These are phyloP conservation scores for Ophonus ardosiacus DNA, from an alignment of 2,888 invertebrate species.

Conservation along the genomic window DNA sequence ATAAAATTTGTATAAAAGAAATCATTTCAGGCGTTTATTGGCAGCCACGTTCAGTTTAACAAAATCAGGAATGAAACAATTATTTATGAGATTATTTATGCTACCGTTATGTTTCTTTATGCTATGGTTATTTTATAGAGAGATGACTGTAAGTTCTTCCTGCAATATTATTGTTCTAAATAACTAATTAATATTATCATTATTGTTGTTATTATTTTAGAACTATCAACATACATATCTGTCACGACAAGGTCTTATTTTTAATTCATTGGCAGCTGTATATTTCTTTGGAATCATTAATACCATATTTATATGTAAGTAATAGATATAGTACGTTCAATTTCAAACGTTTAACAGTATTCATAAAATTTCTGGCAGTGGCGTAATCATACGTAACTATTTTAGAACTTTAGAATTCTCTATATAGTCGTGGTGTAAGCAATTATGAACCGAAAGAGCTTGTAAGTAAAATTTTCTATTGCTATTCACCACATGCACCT, in stretches of 20 bases:
- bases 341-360: too few species aligned
- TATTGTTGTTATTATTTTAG: conserved; percentile 74
- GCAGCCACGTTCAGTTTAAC: conserved; percentile 89
- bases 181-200: too few species aligned
- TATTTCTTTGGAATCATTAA: conserved; percentile 85
- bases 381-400: too few species aligned
- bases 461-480: too few species aligned
- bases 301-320: conserved; percentile 84
- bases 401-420: too few species aligned
- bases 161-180: too few species aligned
- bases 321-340: too few species aligned
- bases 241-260: conserved; percentile 84
- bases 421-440: too few species aligned
- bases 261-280: conserved; percentile 83
- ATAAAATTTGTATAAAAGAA: background rate
- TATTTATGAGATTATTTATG: conserved; percentile 85
- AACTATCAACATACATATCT: conserved; percentile 84
- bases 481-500: too few species aligned
- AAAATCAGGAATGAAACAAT: conserved; percentile 85
- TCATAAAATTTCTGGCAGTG: too few species aligned
- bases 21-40: conserved; percentile 85
- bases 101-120: conserved; percentile 87
- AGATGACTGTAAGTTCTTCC: conserved; percentile 78
- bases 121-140: conserved; percentile 87
- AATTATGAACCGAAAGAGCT: too few species aligned